Evolutionary conservation across 2,113 vertebrate genomes (phyloP), one percentile per base, ranked within the genome.

Genomic region (Hyperoodon ampullatus): DNA sequence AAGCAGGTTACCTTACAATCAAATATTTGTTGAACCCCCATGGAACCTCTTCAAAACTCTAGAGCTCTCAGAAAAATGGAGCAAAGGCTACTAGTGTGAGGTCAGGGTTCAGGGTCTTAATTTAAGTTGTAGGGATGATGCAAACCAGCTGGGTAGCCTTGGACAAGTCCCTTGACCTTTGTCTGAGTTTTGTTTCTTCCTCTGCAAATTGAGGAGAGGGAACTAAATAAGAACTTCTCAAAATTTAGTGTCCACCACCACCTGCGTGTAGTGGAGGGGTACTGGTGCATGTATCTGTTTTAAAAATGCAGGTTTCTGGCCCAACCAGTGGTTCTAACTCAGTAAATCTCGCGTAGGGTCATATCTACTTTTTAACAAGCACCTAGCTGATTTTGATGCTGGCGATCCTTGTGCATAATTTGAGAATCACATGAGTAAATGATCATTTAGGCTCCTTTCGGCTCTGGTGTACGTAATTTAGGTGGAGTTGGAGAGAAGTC

Each of bases 331-430:
- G 42, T 30, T 82, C 53, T 42, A 58, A n/a, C 15, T 39, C 78
- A 39, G 16, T 42, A 81, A 70, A 18, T 89, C 50, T 81, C 18
- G 7, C 23, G 12, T 55, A 28, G 28, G 26, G 6, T 39, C 61
- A n/a, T 55, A 53, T 44, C 63, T 93, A 44, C 14, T n/a, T 58
- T 58, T 75, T 60, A 96, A 84, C 24, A 96, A 81, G 65, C 42
- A 50, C 39, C n/a, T 30, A 44, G 44, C 5, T 68, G 70, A 50
- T 58, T 93, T 81, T 70, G 77, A n/a, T 35, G 55, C 75, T 74
- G 16, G 30, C 8, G 18, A 53, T 50, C 6, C 42, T 18, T 26
- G 0, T 23, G 35, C 53, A 28, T 30, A 19, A 71, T 30, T n/a
- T 33, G 78, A 92, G 74, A 74, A 28, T 65, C 72, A 30, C 16